A percentile compares a stretch with the other conserved stretches of the same genome.
Evolutionary conservation across 1,140 invertebrate species (phyloP).

Genomic region (Lepidotrigona ventralis): DNA sequence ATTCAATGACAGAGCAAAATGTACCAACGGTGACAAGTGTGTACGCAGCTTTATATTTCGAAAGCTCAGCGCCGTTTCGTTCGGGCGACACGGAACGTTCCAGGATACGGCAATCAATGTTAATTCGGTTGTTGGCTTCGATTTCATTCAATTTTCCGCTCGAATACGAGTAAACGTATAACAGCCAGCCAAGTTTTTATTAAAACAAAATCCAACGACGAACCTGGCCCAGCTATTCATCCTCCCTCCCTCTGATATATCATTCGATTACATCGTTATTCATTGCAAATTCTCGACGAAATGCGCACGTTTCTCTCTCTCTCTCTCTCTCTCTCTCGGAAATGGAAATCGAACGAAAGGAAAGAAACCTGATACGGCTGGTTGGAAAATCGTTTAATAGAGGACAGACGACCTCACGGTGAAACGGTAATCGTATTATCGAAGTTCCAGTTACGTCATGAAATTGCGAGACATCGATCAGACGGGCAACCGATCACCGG

Average conservation of each 20-base stretch:
- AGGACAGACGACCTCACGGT: too few relatives aligned
- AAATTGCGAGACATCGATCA: constrained; percentile 4
- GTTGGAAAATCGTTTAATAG: neutral
- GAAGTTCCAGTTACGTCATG: neutral
- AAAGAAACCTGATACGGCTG: neutral
- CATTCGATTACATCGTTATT: neutral
- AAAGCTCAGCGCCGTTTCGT: too few relatives aligned
- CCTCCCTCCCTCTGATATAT: neutral
- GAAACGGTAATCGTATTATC: constrained; percentile 13
- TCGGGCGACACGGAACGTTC: neutral
- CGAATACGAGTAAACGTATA: neutral
- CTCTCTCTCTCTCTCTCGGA: too few relatives aligned
- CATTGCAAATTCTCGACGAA: neutral
- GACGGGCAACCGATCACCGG: neutral
- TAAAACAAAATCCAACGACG: neutral
- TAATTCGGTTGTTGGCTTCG: constrained; percentile 22
- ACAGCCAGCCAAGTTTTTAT: neutral
- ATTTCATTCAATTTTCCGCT: constrained; percentile 22
- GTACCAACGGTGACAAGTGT: too few relatives aligned
- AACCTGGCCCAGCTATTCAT: neutral
- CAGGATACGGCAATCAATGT: constrained; percentile 12
- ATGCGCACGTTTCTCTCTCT: too few relatives aligned
- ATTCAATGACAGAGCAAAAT: too few relatives aligned
- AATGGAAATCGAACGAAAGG: neutral
- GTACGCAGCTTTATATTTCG: too few relatives aligned